Evolutionary conservation across 2,797 vertebrate species (phyloP).

Genomic region (Paguma larvata): DNA sequence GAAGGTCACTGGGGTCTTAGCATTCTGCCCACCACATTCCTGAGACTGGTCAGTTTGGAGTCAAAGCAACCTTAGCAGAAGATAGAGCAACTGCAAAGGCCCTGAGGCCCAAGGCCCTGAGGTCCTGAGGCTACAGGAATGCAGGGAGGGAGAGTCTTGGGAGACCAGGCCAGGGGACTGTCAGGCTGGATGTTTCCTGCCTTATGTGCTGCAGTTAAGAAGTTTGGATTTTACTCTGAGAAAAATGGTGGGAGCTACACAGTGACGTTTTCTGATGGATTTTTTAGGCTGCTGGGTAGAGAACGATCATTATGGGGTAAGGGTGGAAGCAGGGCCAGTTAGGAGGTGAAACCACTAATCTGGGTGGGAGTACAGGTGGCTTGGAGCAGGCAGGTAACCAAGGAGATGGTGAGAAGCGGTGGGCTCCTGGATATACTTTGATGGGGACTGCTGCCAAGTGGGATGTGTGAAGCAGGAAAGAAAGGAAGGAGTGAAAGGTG

Average conservation of each 20-base stretch:
- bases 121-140: too few relatives aligned
- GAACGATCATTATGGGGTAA: too few relatives aligned
- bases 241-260: not conserved
- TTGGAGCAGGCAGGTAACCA: too few relatives aligned
- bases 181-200: not conserved
- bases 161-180: not conserved
- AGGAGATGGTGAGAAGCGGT: not conserved
- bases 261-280: not conserved
- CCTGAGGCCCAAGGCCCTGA: not conserved
- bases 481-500: not conserved
- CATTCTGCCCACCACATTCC: accelerated
- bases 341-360: not conserved
- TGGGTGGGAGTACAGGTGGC: not conserved
- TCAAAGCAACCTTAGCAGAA: not conserved
- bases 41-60: not conserved
- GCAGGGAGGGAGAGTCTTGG: accelerated
- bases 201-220: not conserved
- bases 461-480: too few relatives aligned
- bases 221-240: not conserved
- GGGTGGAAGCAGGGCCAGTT: not conserved
- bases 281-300: not conserved
- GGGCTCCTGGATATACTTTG: too few relatives aligned
- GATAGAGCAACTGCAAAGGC: too few relatives aligned
- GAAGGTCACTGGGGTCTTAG: not conserved
- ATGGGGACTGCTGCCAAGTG: not conserved